Conservation (phyloP, 2,113 vertebrate species). For the Nyctereutes procyonoides region DNA sequence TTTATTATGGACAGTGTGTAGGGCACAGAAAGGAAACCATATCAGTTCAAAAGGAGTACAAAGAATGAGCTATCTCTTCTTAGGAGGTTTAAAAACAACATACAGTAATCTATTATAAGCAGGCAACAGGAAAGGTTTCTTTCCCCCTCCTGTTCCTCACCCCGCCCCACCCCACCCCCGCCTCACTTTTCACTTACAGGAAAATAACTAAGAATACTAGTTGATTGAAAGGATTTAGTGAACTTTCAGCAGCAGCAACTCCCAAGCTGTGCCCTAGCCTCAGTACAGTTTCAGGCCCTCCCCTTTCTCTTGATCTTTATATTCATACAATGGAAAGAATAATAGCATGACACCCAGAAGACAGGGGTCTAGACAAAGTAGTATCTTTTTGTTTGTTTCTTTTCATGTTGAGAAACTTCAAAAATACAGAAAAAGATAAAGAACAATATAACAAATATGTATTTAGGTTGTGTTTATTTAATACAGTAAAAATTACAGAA, state of each 20-base stretch:
- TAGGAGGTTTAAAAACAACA: neutral
- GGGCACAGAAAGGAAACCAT: neutral
- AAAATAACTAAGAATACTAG: slow-evolving; percentile 22
- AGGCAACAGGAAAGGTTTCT: slow-evolving; percentile 18
- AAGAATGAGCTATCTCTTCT: neutral
- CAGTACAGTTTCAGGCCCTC: neutral
- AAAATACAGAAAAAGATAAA: neutral
- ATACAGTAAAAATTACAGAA: slow-evolving; percentile 45
- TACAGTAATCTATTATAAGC: neutral
- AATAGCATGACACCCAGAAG: neutral
- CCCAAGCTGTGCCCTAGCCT: neutral
- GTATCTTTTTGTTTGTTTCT: neutral
- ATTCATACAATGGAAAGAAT: neutral
- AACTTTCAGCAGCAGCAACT: neutral
- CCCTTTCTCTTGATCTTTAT: neutral
- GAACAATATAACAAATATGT: neutral
- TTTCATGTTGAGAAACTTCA: slow-evolving; percentile 41
- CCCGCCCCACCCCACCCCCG: neutral
- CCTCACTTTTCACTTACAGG: neutral
- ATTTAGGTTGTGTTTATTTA: neutral
- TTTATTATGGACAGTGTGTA: neutral
- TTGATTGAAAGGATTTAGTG: neutral
- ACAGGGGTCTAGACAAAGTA: neutral
- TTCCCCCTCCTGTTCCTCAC: neutral
- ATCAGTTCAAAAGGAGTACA: neutral